phyloP scores from a whole-genome alignment of 2,888 invertebrate genomes.

The Acheta domesticus region DNA sequence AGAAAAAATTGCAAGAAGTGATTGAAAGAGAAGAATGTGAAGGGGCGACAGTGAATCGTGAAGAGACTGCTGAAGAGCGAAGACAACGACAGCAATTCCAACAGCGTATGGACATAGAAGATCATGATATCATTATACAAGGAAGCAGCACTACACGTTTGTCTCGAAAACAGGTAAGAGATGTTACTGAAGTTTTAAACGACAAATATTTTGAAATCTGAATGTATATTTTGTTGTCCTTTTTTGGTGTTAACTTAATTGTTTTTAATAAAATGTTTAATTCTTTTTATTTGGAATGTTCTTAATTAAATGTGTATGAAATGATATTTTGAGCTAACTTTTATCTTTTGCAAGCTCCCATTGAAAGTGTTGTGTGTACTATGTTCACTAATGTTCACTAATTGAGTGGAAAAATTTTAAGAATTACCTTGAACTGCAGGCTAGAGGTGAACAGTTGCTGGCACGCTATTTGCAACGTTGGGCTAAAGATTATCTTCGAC shows the following conservation, averaged over 20 bases:
- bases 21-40: constrained; percentile 80
- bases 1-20: constrained; percentile 77
- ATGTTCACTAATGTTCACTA: too few species aligned
- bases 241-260: not conserved
- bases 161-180: constrained; percentile 81
- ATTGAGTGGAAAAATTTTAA: not conserved
- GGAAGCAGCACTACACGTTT: constrained; percentile 80
- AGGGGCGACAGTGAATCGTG: constrained; percentile 67
- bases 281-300: too few species aligned
- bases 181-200: too few species aligned
- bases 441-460: constrained; percentile 79
- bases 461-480: constrained; percentile 89
- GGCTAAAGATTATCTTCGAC: constrained; percentile 90
- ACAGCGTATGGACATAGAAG: constrained; percentile 78
- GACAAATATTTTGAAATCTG: too few species aligned
- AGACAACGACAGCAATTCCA: constrained; percentile 50
- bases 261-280: too few species aligned
- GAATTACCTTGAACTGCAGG: constrained; percentile 53
- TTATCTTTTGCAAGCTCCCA: too few species aligned
- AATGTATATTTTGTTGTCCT: not conserved
- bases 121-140: constrained; percentile 86
- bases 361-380: not conserved
- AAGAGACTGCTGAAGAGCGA: constrained; percentile 60
- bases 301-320: too few species aligned
- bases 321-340: too few species aligned